These are phyloP conservation scores for Leptosomus discolor DNA, from an alignment of 2,113 vertebrate genomes.

Conservation along the genomic window DNA sequence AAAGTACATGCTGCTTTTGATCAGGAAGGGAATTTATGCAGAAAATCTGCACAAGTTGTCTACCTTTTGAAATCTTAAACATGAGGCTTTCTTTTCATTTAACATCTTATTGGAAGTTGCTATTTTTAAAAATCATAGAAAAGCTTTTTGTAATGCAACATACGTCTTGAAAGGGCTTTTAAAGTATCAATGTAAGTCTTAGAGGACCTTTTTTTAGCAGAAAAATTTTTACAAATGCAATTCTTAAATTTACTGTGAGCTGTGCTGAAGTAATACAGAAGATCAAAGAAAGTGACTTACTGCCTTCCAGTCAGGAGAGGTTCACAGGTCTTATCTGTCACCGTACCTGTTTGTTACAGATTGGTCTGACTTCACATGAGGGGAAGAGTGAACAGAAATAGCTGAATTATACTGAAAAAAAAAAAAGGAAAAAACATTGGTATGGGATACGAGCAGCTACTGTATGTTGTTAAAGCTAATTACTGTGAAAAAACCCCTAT, in stretches of 20 bases:
- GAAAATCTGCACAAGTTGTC: neutral
- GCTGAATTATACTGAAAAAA: neutral
- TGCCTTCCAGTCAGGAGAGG: neutral
- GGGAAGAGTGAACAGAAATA: neutral
- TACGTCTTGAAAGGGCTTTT: neutral
- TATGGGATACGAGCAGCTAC: neutral
- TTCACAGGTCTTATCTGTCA: neutral
- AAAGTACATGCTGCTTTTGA: neutral
- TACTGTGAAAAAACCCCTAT: neutral
- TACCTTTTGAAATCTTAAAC: slow-evolving; percentile 1
- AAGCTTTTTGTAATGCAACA: neutral
- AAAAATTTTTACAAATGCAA: neutral
- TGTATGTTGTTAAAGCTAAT: neutral
- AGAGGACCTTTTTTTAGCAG: neutral
- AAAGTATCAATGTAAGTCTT: neutral
- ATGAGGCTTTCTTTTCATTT: neutral
- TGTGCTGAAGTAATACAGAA: neutral
- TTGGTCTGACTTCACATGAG: neutral
- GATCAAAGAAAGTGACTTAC: neutral
- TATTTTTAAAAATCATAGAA: neutral
- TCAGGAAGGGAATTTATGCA: neutral
- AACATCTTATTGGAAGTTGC: neutral
- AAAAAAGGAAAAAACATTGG: neutral
- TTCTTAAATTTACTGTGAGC: neutral
- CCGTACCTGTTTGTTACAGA: neutral